A percentile compares a stretch with the other conserved stretches of the same genome.
phyloP scores from a whole-genome alignment of 1,140 invertebrate species.

The Bombus balteatus region DNA sequence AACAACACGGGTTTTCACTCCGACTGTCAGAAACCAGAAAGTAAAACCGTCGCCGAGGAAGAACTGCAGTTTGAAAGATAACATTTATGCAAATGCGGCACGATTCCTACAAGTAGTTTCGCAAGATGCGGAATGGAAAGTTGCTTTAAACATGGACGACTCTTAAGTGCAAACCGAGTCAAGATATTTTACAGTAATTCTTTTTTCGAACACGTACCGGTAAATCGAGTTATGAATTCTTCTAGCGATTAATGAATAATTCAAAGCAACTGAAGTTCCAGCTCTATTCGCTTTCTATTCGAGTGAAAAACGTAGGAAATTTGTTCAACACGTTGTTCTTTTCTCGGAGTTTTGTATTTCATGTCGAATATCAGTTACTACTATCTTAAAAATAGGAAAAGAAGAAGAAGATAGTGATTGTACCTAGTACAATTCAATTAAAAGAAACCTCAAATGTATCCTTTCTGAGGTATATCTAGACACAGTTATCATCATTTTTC shows the following conservation, averaged over 20 bases:
- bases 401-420: neutral
- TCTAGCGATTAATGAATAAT: slow-evolving; percentile 6
- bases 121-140: neutral
- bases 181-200: slow-evolving; percentile 16
- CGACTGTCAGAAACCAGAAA: neutral
- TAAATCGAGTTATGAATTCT: slow-evolving; percentile 27
- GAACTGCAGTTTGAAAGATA: slow-evolving; percentile 2
- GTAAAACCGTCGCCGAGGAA: no score
- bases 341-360: neutral
- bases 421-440: neutral
- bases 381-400: neutral
- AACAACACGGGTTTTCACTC: neutral
- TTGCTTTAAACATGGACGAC: slow-evolving; percentile 15
- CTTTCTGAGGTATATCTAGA: neutral
- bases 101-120: neutral
- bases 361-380: neutral
- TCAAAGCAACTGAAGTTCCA: neutral
- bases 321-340: neutral
- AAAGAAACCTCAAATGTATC: neutral
- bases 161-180: neutral
- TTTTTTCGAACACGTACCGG: neutral
- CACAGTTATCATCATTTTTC: neutral
- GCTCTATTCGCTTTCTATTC: neutral
- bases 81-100: slow-evolving; percentile 25
- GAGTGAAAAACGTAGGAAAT: neutral